Conservation (phyloP, 1,140 invertebrate genomes). For the Lordiphosa clarofinis region DNA sequence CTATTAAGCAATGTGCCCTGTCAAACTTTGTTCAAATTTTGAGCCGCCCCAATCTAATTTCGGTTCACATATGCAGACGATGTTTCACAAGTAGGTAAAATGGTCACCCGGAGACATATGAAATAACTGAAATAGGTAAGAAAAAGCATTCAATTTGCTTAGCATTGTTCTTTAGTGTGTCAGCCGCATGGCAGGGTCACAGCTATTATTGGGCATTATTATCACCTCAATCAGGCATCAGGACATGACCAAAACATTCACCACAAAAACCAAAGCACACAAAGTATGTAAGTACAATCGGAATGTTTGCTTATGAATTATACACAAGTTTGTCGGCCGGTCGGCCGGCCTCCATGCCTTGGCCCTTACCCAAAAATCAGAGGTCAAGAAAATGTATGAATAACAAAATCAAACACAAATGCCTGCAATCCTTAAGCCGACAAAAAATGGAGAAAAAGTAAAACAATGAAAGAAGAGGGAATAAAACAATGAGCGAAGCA, state of each 20-base stretch:
- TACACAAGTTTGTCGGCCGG: constrained; percentile 37
- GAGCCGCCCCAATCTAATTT: constrained; percentile 15
- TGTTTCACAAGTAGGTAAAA: constrained; percentile 42
- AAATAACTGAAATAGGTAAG: constrained; percentile 35
- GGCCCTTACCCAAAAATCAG: constrained; percentile 1
- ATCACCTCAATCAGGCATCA: constrained; percentile 32
- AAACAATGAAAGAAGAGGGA: not conserved
- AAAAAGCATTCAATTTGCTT: constrained; percentile 33
- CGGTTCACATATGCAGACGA: constrained; percentile 43
- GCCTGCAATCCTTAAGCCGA: constrained; percentile 20
- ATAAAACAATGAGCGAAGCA: constrained; percentile 31
- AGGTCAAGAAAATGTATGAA: no score
- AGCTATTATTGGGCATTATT: constrained; percentile 58
- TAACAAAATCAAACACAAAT: constrained; percentile 10
- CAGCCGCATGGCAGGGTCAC: constrained; percentile 6
- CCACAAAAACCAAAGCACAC: constrained; percentile 4
- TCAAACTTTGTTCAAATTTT: constrained; percentile 32
- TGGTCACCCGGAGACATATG: constrained; percentile 54
- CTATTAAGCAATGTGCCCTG: constrained; percentile 15
- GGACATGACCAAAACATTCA: constrained; percentile 5
- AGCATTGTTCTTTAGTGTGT: no score
- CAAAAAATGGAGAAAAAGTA: constrained; percentile 4
- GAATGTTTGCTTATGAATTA: constrained; percentile 62
- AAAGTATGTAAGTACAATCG: constrained; percentile 20
- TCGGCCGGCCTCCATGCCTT: not conserved